Base-by-base conservation (phyloP, 2,888 invertebrate species). In the Synergus gifuensis region DNA sequence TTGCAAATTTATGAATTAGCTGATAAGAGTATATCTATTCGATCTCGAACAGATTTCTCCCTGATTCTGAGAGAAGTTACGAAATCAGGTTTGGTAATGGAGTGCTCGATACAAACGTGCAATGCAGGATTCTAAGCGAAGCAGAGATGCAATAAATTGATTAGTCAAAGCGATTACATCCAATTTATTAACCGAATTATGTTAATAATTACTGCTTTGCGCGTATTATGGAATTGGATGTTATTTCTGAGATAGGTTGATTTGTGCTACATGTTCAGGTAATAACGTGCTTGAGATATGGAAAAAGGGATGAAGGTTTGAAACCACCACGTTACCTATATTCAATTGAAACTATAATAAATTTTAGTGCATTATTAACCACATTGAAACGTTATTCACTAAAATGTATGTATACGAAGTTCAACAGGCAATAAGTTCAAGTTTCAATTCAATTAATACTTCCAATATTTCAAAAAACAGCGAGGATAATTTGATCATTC, bases 1-100 rank as follows among this genome's bases (percentile, higher is more conserved):
- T 85, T 81, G 81, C 78, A 84, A 80, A 82, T 80, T 82, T 83
- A 83, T 84, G 58, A 81, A 77, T 77, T 77, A 60, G 54, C n/a
- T n/a, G n/a, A 66, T 46, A 67, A 62, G 40, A 73, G 54, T 73
- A 73, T 73, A 73, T 73, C 54, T 73, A 73, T 40, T 73, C 73
- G 73, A 73, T 73, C 73, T 73, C 49, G 73, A 73, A 16, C 36
- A 73, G 73, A 73, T 73, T 73, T 73, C 73, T 54, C 54, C 2
- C 36, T 54, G 73, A 73, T 73, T 54, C 54, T 54, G 73, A 36
- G 73, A 36, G 73, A 73, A 73, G 73, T 73, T 73, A 40, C 54
- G 36, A 49, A 77, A 64, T 64, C 22, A 46, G 36, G 76, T 62
- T 76, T 66, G 44, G 66, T 66, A 66, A 66, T 66, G 42, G 44